Evolutionary conservation across 1,140 invertebrate species (phyloP).

Genomic region (Pseudomyrmex sp.): DNA sequence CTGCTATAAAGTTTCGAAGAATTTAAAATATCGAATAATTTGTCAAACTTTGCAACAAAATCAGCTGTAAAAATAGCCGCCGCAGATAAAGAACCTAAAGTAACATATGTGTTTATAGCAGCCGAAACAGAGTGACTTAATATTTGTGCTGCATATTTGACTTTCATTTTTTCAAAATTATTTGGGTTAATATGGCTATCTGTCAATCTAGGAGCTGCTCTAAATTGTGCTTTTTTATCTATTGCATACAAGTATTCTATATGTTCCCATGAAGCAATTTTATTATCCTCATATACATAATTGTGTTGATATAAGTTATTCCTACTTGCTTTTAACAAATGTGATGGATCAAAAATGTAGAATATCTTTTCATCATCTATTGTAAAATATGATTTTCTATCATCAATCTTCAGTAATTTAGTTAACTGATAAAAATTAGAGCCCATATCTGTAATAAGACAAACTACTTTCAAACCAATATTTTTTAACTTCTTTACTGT

Average conservation of each 20-base stretch:
- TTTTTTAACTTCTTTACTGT: neutral
- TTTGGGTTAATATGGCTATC: neutral
- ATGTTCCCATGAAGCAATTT: too few relatives aligned
- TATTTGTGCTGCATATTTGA: neutral
- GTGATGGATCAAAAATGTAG: too few relatives aligned
- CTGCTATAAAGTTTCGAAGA: constrained; percentile 1
- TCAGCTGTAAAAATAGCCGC: too few relatives aligned
- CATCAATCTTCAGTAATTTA: neutral
- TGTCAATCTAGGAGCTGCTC: constrained; percentile 10
- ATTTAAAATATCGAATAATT: constrained; percentile 26
- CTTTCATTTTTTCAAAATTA: too few relatives aligned
- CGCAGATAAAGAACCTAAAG: too few relatives aligned
- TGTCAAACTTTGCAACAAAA: too few relatives aligned
- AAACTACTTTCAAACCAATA: constrained; percentile 18
- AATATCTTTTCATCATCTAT: neutral
- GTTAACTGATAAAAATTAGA: constrained; percentile 10
- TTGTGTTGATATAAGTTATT: too few relatives aligned
- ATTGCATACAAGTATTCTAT: too few relatives aligned
- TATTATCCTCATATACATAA: too few relatives aligned
- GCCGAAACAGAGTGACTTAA: constrained; percentile 2
- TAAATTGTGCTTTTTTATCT: too few relatives aligned
- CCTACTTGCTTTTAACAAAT: too few relatives aligned
- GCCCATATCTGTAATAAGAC: constrained; percentile 9
- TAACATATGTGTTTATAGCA: too few relatives aligned
- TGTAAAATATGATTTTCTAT: neutral